Conservation (phyloP, 2,888 invertebrate genomes). For the Elysia crispata region DNA sequence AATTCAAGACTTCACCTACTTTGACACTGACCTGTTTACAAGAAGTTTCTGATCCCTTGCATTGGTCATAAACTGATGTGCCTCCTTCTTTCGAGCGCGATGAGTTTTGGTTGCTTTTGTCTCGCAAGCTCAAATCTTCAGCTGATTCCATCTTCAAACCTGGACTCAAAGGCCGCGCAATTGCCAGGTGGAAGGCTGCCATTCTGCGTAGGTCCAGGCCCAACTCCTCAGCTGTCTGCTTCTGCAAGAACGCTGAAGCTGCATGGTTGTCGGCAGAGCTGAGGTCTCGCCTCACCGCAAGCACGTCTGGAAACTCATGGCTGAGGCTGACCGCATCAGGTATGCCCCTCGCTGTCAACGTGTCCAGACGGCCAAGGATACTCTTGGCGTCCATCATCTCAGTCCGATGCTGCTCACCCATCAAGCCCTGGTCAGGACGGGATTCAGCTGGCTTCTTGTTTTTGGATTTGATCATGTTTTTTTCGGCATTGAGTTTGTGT, state of each 20-base stretch:
- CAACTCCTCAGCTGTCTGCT: no score
- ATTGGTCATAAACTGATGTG: no score
- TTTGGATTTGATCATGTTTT: conserved; percentile 60
- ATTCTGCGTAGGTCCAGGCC: not conserved
- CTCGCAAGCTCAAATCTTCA: conserved; percentile 19
- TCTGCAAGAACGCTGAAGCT: no score
- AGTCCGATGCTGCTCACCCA: not conserved
- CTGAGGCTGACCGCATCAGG: not conserved
- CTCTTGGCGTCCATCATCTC: conserved; percentile 12
- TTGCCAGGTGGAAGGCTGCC: not conserved
- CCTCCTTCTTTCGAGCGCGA: no score
- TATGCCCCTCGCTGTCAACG: conserved; percentile 17
- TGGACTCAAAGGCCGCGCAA: no score
- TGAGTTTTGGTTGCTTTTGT: not conserved
- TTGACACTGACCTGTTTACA: no score
- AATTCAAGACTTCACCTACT: no score
- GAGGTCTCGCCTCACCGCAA: conserved; percentile 9
- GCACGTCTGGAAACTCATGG: not conserved
- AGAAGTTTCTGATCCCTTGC: no score
- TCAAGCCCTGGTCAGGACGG: conserved; percentile 35
- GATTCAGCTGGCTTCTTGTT: conserved; percentile 50
- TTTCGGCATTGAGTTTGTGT: conserved; percentile 81
- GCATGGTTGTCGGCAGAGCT: not conserved
- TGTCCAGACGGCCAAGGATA: conserved; percentile 33
- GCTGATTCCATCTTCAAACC: no score